Conservation (phyloP, 64 coral and sea anemone species). For the Montipora foliosa region DNA sequence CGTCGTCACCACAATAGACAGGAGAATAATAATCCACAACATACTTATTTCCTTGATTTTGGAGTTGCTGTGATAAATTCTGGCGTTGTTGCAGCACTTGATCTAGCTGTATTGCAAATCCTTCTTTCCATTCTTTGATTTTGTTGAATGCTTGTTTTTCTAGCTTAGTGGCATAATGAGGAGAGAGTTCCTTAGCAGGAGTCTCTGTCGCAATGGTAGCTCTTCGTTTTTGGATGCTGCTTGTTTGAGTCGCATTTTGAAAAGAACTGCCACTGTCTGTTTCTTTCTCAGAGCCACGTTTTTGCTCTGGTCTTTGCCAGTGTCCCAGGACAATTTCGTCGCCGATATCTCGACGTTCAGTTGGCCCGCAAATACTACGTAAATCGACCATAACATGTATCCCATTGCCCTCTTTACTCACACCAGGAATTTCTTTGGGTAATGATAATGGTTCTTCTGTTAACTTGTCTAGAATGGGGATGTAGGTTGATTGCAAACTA, state of each 20-base stretch:
- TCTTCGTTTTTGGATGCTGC: neutral
- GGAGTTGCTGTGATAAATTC: neutral
- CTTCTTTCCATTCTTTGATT: constrained; percentile 44
- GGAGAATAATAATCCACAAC: no score
- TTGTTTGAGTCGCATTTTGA: no score
- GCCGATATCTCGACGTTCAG: neutral
- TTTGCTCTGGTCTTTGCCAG: constrained; percentile 16
- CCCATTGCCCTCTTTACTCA: neutral
- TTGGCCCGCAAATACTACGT: neutral
- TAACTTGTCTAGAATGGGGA: constrained; percentile 7
- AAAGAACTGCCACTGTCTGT: no score
- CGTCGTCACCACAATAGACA: neutral
- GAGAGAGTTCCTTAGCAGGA: neutral
- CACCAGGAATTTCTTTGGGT: neutral
- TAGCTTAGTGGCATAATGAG: constrained; percentile 11
- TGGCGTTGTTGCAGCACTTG: constrained; percentile 19
- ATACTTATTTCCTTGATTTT: neutral
- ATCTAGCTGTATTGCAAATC: constrained; percentile 8
- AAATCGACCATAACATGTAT: neutral
- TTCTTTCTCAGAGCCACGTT: neutral
- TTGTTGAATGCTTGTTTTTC: constrained; percentile 33
- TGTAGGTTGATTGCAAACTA: constrained; percentile 28
- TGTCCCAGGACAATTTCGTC: constrained; percentile 3
- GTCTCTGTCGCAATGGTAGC: constrained; percentile 9
- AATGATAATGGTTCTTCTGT: neutral